Evolutionary conservation across 1,140 invertebrate genomes (phyloP).

Genomic region (Drosophila kurseongensis): DNA sequence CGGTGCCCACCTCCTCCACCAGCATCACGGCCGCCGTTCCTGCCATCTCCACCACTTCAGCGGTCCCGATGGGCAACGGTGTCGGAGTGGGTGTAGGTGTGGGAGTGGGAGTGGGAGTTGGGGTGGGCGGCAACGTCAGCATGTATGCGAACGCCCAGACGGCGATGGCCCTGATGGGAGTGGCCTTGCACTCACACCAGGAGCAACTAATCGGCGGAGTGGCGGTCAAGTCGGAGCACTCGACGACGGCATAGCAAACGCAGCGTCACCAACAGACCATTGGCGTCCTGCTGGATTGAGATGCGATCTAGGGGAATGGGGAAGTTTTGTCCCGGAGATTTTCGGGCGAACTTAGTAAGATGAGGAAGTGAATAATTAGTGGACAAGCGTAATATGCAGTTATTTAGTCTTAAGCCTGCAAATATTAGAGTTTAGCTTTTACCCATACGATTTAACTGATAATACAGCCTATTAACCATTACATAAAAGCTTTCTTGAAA

Average conservation of each 20-base stretch:
- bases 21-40: conserved; percentile 63
- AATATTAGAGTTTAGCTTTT: conserved; percentile 70
- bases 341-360: background rate
- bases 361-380: conserved; percentile 9
- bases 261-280: conserved; percentile 31
- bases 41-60: conserved; percentile 56
- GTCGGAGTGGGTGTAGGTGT: conserved; percentile 20
- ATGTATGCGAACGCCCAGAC: conserved; percentile 73
- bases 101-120: conserved; percentile 7
- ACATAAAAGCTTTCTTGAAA: conserved; percentile 45
- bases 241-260: conserved; percentile 74
- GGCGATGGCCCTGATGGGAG: conserved; percentile 75
- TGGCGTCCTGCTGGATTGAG: conserved; percentile 50
- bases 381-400: conserved; percentile 77
- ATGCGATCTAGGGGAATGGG: background rate
- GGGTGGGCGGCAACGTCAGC: conserved; percentile 48
- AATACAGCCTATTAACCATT: conserved; percentile 45
- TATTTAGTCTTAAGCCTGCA: conserved; percentile 82
- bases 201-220: conserved; percentile 56
- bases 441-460: conserved; percentile 41
- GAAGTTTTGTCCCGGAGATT: background rate
- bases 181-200: conserved; percentile 57
- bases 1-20: conserved; percentile 59
- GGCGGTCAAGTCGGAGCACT: conserved; percentile 70
- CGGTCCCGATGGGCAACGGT: conserved; percentile 38